Conservation (phyloP, 1,140 invertebrate genomes). For the Cydia splendana region DNA sequence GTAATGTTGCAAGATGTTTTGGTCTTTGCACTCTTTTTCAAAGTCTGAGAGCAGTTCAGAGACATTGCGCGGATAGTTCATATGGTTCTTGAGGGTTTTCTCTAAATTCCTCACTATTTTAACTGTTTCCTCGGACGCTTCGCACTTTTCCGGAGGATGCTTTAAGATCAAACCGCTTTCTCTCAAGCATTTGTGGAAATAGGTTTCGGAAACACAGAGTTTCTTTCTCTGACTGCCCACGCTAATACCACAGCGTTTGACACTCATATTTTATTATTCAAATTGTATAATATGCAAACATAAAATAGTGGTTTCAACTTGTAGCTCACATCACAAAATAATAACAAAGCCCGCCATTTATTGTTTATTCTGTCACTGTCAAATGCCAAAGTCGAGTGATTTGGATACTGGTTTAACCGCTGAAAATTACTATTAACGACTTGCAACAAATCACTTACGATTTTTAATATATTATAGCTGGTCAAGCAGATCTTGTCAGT, state of each 20-base stretch:
- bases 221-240: slow-evolving; percentile 46
- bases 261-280: not conserved
- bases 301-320: not conserved
- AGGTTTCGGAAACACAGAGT: slow-evolving; percentile 44
- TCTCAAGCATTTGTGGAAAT: slow-evolving; percentile 52
- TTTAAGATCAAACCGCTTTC: slow-evolving; percentile 64
- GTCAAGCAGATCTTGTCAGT: no score
- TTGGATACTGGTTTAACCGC: no score
- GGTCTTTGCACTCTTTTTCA: slow-evolving; percentile 58
- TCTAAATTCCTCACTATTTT: slow-evolving; percentile 66
- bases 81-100: slow-evolving; percentile 66
- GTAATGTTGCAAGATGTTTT: slow-evolving; percentile 64
- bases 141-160: slow-evolving; percentile 56
- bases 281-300: not conserved
- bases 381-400: not conserved
- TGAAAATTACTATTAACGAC: no score
- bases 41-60: slow-evolving; percentile 62
- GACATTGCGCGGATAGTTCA: slow-evolving; percentile 70
- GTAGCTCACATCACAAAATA: not conserved
- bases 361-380: not conserved
- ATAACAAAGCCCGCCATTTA: slow-evolving; percentile 20
- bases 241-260: slow-evolving; percentile 33
- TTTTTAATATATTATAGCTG: no score
- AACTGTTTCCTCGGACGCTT: slow-evolving; percentile 54
- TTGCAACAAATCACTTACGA: no score